Conservation (phyloP, 2,797 vertebrate genomes). For the Chloroceryle amazona region DNA sequence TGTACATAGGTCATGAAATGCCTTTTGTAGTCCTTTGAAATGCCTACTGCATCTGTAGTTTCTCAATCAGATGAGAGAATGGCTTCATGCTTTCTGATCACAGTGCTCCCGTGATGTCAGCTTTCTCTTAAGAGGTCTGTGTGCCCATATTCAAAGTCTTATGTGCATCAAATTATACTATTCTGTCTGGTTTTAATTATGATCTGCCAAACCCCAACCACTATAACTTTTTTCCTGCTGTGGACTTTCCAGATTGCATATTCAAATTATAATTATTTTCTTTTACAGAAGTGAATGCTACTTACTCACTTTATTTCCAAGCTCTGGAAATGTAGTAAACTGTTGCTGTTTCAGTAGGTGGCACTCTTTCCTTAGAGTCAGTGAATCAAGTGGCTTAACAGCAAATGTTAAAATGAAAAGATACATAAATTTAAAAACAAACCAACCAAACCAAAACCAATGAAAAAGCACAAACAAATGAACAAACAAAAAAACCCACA, state of each 20-base stretch:
- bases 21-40: conserved; percentile 72
- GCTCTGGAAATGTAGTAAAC: not conserved
- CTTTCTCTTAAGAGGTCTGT: conserved; percentile 46
- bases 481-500: not conserved
- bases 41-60: conserved; percentile 69
- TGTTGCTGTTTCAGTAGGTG: conserved; percentile 74
- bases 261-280: not conserved
- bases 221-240: not conserved
- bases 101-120: conserved; percentile 61
- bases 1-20: conserved; percentile 30
- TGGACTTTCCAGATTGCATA: not conserved
- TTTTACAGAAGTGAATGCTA: not conserved
- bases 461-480: not conserved
- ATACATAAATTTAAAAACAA: not conserved
- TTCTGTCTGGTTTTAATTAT: conserved; percentile 4
- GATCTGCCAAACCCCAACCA: not conserved
- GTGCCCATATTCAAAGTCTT: conserved; percentile 18
- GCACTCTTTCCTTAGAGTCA: conserved; percentile 77
- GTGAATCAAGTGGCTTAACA: not conserved
- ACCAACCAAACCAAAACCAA: not conserved
- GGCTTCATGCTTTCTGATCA: conserved; percentile 79
- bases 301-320: not conserved
- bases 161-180: not conserved
- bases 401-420: not conserved
- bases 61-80: conserved; percentile 61